These are phyloP conservation scores for Sorex araneus DNA, from an alignment of 2,113 vertebrate species.

Conservation along the genomic window DNA sequence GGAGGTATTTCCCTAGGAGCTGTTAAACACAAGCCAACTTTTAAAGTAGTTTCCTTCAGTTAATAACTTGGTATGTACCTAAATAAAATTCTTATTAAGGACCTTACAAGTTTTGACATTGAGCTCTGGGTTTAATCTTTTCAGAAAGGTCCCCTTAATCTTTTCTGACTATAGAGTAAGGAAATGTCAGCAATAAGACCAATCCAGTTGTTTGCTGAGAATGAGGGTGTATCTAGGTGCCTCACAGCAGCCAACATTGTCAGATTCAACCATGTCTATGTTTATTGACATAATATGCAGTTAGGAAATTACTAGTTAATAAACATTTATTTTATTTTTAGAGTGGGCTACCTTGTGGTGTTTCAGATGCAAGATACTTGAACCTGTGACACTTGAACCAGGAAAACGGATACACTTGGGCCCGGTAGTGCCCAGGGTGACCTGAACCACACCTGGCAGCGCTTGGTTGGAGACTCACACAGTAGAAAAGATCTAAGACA, in stretches of 20 bases:
- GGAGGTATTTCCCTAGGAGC: no score
- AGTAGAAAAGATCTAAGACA: no score
- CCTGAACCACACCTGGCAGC: no score
- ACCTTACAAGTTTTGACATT: neutral
- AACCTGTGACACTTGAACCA: neutral
- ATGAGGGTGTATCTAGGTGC: neutral
- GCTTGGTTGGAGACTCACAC: no score
- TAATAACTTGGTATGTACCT: neutral
- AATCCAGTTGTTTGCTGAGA: neutral
- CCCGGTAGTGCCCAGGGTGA: neutral
- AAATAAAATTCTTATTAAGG: slow-evolving; percentile 20
- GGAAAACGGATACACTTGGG: no score
- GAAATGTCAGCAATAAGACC: neutral
- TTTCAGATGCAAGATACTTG: no score
- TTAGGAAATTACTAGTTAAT: neutral
- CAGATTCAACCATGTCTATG: neutral
- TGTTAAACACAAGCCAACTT: neutral
- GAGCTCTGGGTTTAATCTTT: neutral
- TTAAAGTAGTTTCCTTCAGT: neutral
- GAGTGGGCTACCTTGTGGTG: no score
- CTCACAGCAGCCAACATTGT: neutral
- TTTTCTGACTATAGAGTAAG: neutral
- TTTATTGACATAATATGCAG: neutral
- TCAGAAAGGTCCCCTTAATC: neutral
- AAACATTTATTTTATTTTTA: neutral